Conservation (phyloP, 1,140 invertebrate species). For the Drosophila busckii region DNA sequence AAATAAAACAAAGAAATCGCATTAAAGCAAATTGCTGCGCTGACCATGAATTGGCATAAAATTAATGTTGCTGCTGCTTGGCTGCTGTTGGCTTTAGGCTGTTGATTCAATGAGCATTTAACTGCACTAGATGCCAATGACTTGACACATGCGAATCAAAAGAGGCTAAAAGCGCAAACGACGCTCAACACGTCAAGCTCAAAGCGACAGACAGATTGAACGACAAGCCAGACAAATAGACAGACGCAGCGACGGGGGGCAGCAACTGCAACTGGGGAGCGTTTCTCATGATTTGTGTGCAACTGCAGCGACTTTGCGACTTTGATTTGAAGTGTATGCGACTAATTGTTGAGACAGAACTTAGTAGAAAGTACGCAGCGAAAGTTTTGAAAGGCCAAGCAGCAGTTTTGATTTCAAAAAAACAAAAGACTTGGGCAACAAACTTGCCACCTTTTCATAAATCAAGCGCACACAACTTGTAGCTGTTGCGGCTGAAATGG, state of each 20-base stretch:
- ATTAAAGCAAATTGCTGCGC: constrained; percentile 29
- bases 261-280: constrained; percentile 24
- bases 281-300: constrained; percentile 50
- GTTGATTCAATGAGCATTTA: constrained; percentile 67
- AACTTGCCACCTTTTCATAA: constrained; percentile 29
- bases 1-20: constrained; percentile 46
- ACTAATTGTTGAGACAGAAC: constrained; percentile 53
- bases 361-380: too few species aligned
- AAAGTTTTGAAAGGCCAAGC: too few species aligned
- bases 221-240: constrained; percentile 21
- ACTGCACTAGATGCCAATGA: constrained; percentile 76
- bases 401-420: background rate
- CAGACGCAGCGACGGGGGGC: constrained; percentile 30
- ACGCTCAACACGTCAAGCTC: constrained; percentile 34
- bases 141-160: constrained; percentile 76
- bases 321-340: constrained; percentile 43
- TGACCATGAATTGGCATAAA: constrained; percentile 68
- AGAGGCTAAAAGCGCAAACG: constrained; percentile 30
- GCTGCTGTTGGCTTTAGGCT: constrained; percentile 14
- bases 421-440: constrained; percentile 27
- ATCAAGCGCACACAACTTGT: constrained; percentile 3
- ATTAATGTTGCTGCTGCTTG: too few species aligned
- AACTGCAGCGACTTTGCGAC: constrained; percentile 26
- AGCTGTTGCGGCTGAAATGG: constrained; percentile 56
- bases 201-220: constrained; percentile 7